Evolutionary conservation across 2,888 invertebrate genomes (phyloP), one percentile per base, ranked within the genome.

Genomic region (Drosophila fulvimacula): DNA sequence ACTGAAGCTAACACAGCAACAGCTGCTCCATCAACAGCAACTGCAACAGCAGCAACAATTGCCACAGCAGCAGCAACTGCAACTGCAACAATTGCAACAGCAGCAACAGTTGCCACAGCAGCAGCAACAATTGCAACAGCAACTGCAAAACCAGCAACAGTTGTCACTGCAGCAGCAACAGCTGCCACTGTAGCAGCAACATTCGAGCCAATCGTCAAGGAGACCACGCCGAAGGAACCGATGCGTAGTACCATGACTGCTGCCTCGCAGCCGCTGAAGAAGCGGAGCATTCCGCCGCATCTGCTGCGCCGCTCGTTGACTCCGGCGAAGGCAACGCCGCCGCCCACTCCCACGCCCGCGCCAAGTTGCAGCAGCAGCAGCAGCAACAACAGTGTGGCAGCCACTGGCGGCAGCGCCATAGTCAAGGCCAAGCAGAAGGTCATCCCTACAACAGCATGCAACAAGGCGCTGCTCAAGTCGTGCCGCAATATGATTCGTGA

Each of bases 401-500:
- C 30, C 9, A 36, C 27, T 11, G 38, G 15, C 10, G 19, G 7
- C 10, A 53, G 55, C 60, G 34, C 41, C 13, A 73, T 79, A 0
- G 21, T 56, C 19, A 83, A 83, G 38, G 75, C 75, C 49, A 89
- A 83, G 41, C n/a, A 53, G 0, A 79, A 71, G 42, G 19, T 17
- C 15, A 1, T 3, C 9, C 13, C 55, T 4, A 13, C 30, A 5
- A 46, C 46, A 1, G 21, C 52, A 0, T 77, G 82, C 72, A 89
- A 84, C 27, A 79, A 67, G 27, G 51, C 73, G 13, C 36, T 87
- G 67, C 74, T 90, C 13, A 81, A 70, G 15, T 81, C 90, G 13
- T 87, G 90, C 42, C 69, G 88, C 44, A 81, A 87, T 15, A 81
- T 90, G 79, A 81, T 89, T n/a, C 79, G 81, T 1, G 88, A 90